Evolutionary conservation across 2,888 invertebrate species (phyloP), one percentile per base, ranked within the genome.

Genomic region (Cephus pygmeus): DNA sequence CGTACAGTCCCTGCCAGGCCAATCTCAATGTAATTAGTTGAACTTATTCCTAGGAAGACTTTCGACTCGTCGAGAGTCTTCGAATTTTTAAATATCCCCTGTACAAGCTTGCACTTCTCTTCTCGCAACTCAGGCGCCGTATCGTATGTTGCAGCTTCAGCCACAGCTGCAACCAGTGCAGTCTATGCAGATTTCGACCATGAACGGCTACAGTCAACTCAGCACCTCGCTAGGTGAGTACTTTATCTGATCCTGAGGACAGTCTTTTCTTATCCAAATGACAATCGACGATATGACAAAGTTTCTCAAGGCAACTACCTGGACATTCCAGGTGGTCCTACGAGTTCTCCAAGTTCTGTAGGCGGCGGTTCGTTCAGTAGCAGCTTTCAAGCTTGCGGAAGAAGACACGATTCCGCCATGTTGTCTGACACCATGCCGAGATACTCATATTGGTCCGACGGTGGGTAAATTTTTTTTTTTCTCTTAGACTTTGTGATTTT

Each of bases 191-290:
- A 91, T 92, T 76, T 89, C 92, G 69, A 84, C 91, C 69, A 92
- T 92, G 92, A 92, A 92, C 82, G 90, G 91, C 15, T 92, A 92
- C 85, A 88, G 91, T 75, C 92, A 92, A 81, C 84, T 92, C 79
- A 85, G 89, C 75, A 88, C 91, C 34, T 87, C 91, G n/a, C 82
- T 92, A 85, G 88, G 92, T 92, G 89, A 92, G 92, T 90, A 78
- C 35, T 73, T 11, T 12, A 68, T 34, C 3, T 69, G 31, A 69
- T 74, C 36, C 30, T 12, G 31, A 69, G 15, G 15, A 34, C 56
- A 11, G 69, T 4, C 34, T 75, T 75, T n/a, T 12, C 6, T 6
- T n/a, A 23, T 23, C 23, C 1, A 6, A 56, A 9, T 6, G 23
- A 56, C 23, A 23, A 56, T 83, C 76, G 84, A 87, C 86, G 84